phyloP scores from a whole-genome alignment of 2,888 invertebrate genomes.

The Nipponacmea schrenckii region DNA sequence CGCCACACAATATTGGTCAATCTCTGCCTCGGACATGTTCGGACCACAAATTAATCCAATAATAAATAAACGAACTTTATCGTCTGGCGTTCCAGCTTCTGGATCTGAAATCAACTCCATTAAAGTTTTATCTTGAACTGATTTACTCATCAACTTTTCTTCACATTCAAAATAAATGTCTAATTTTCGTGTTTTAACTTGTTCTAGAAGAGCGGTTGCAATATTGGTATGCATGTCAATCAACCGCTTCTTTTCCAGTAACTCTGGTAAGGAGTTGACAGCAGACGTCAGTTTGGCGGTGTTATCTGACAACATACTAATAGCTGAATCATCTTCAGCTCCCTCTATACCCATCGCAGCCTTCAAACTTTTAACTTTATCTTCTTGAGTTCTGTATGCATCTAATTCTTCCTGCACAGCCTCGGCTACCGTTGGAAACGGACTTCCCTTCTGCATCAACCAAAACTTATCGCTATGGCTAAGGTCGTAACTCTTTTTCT shows the following conservation, averaged over 20 bases:
- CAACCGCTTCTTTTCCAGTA: constrained; percentile 95
- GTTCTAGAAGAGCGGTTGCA: constrained; percentile 79
- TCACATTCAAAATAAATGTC: constrained; percentile 98
- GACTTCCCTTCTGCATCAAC: constrained; percentile 87
- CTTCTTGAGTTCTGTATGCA: constrained; percentile 91
- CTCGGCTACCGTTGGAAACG: constrained; percentile 85
- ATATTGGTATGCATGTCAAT: constrained; percentile 99
- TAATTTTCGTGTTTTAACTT: constrained; percentile 81
- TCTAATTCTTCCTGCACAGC: constrained; percentile 98
- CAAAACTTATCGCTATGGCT: constrained; percentile 91
- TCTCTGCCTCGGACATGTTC: constrained; percentile 83
- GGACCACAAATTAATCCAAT: constrained; percentile 86
- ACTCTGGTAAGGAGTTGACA: constrained; percentile 90
- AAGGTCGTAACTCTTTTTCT: constrained; percentile 89
- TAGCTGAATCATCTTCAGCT: constrained; percentile 80
- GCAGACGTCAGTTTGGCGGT: constrained; percentile 86
- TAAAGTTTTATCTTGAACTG: constrained; percentile 79
- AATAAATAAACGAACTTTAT: constrained; percentile 91
- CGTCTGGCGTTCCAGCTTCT: constrained; percentile 87
- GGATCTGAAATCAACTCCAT: constrained; percentile 87
- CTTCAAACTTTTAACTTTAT: constrained; percentile 95
- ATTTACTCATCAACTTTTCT: constrained; percentile 90
- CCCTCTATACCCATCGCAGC: constrained; percentile 92
- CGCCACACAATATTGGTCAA: constrained; percentile 84
- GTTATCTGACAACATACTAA: constrained; percentile 76